Evolutionary conservation across 2,797 vertebrate species (phyloP).

Genomic region (Neoniphon sammara): DNA sequence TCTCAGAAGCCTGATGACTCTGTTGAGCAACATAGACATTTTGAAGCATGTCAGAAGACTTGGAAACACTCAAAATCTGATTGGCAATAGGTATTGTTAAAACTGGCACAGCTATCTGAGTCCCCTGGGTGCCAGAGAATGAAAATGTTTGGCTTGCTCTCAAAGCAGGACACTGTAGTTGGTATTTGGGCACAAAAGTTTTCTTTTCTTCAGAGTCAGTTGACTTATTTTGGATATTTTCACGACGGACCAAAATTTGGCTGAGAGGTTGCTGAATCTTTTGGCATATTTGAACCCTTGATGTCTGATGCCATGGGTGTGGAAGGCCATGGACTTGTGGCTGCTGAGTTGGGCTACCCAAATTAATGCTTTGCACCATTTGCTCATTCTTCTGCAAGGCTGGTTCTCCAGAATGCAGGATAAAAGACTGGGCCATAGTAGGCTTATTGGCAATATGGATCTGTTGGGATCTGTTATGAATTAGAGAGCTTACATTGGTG

Average conservation of each 20-base stretch:
- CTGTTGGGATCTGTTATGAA: conserved; percentile 81
- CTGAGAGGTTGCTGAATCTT: conserved; percentile 66
- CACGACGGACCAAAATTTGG: conserved; percentile 77
- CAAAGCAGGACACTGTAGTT: conserved; percentile 86
- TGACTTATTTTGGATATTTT: conserved; percentile 72
- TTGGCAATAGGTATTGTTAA: conserved; percentile 82
- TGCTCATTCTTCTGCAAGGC: conserved; percentile 73
- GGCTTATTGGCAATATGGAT: conserved; percentile 75
- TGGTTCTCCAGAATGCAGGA: conserved; percentile 74
- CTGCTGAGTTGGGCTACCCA: conserved; percentile 82
- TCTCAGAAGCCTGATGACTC: conserved; percentile 75
- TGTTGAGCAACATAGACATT: conserved; percentile 80
- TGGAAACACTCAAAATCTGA: conserved; percentile 75
- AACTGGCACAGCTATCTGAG: conserved; percentile 80
- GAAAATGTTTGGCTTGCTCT: conserved; percentile 84
- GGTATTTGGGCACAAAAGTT: conserved; percentile 93
- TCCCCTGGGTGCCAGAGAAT: conserved; percentile 79
- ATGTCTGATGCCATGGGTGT: conserved; percentile 84
- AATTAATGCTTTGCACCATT: conserved; percentile 83
- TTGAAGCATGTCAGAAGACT: conserved; percentile 79
- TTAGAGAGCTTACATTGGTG: conserved; percentile 75
- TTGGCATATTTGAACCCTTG: conserved; percentile 81
- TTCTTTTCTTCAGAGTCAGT: conserved; percentile 73
- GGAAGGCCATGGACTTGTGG: conserved; percentile 82
- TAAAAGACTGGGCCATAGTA: conserved; percentile 73